These are phyloP conservation scores for Leucoraja erinaceus DNA, from an alignment of 2,113 vertebrate genomes.

Conservation along the genomic window DNA sequence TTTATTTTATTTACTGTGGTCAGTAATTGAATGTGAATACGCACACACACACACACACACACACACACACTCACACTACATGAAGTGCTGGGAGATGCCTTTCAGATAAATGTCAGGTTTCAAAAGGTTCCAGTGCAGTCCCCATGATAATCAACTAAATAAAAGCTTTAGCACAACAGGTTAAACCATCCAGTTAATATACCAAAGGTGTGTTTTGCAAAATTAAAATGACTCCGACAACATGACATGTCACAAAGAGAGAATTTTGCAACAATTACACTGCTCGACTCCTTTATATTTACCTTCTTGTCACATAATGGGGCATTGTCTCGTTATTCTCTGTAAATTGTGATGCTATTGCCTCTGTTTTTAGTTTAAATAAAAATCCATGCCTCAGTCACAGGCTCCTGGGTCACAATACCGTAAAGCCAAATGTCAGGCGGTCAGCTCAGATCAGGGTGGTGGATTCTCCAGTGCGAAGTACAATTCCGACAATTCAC, in stretches of 20 bases:
- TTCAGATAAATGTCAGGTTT: neutral
- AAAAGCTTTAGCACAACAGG: neutral
- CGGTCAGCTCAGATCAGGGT: neutral
- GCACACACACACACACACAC: neutral
- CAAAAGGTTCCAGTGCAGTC: neutral
- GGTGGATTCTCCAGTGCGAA: too few relatives aligned
- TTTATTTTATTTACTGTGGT: neutral
- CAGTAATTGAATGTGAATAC: neutral
- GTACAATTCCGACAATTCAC: neutral
- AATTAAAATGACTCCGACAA: neutral
- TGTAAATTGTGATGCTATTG: neutral
- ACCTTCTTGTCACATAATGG: neutral
- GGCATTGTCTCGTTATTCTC: too few relatives aligned
- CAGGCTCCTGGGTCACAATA: neutral
- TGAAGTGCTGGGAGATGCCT: neutral
- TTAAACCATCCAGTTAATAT: neutral
- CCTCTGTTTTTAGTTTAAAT: slow-evolving; percentile 5
- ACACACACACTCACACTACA: neutral
- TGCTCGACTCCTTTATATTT: neutral
- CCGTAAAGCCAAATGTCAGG: neutral
- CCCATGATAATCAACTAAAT: neutral
- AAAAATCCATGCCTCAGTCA: too few relatives aligned
- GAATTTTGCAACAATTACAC: neutral
- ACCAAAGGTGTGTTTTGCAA: neutral
- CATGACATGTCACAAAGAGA: neutral